Evolutionary conservation across 2,797 vertebrate species (phyloP).

Genomic region (Brachyrhaphis roseni): DNA sequence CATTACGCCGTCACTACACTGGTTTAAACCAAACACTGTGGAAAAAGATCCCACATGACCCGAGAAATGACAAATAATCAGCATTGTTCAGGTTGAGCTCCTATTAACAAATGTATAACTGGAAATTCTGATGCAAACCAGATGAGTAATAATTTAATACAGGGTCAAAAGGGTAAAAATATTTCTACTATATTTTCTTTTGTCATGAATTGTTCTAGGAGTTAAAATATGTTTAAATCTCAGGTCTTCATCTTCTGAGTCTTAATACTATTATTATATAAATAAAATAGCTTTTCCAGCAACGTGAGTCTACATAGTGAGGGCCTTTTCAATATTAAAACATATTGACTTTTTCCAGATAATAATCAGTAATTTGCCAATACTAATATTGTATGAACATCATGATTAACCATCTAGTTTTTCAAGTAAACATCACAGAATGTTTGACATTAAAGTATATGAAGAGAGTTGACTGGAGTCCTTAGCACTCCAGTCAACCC

Average conservation of each 20-base stretch:
- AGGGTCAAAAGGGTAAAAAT: background rate
- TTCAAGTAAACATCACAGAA: background rate
- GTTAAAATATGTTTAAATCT: background rate
- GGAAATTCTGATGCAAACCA: background rate
- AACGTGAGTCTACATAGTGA: too few relatives aligned
- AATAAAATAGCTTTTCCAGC: background rate
- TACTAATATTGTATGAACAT: background rate
- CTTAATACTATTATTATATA: background rate
- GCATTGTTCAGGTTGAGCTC: background rate
- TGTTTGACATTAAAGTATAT: background rate
- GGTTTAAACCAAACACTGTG: constrained; percentile 11
- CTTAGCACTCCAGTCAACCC: too few relatives aligned
- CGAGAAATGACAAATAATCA: background rate
- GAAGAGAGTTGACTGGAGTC: background rate
- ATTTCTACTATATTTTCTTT: background rate
- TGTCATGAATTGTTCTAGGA: background rate
- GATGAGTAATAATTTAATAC: background rate
- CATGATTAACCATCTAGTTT: background rate
- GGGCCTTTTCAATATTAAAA: background rate
- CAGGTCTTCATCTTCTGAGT: background rate
- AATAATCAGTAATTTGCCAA: background rate
- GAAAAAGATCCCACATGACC: background rate
- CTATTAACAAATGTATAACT: background rate
- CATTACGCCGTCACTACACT: constrained; percentile 37
- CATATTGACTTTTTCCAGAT: background rate